These are phyloP conservation scores for Protosalanx chinensis DNA, from an alignment of 2,797 vertebrate genomes.

Conservation along the genomic window DNA sequence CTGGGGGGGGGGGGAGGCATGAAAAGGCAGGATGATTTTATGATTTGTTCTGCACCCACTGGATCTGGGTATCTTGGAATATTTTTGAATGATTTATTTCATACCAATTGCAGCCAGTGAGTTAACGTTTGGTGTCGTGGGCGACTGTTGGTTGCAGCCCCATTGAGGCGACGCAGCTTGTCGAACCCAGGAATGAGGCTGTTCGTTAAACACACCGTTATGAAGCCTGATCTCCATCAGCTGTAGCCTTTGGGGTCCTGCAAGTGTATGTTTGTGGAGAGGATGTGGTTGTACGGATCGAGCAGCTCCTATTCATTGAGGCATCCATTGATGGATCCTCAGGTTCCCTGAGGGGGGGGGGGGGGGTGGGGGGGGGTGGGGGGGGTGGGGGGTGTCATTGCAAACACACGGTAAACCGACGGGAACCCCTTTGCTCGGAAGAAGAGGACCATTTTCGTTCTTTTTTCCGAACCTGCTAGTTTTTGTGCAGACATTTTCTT, in stretches of 20 bases:
- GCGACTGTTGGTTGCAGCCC: background rate
- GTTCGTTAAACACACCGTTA: background rate
- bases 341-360: background rate
- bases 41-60: too few relatives aligned
- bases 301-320: background rate
- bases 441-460: constrained; percentile 21
- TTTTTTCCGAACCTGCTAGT: background rate
- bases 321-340: background rate
- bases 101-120: too few relatives aligned
- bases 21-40: too few relatives aligned
- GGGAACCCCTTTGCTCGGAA: constrained; percentile 32
- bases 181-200: background rate
- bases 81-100: too few relatives aligned
- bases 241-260: background rate
- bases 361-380: too few relatives aligned
- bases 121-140: too few relatives aligned
- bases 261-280: constrained; percentile 1
- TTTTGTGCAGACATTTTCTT: constrained; percentile 25
- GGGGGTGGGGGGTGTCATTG: constrained; percentile 5
- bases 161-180: background rate
- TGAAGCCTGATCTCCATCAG: background rate
- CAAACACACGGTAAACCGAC: constrained; percentile 5
- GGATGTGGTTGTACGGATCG: background rate
- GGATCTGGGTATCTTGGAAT: too few relatives aligned
- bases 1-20: too few relatives aligned